Evolutionary conservation across 2,888 invertebrate species (phyloP).

Genomic region (Cataglyphis altisquamis): DNA sequence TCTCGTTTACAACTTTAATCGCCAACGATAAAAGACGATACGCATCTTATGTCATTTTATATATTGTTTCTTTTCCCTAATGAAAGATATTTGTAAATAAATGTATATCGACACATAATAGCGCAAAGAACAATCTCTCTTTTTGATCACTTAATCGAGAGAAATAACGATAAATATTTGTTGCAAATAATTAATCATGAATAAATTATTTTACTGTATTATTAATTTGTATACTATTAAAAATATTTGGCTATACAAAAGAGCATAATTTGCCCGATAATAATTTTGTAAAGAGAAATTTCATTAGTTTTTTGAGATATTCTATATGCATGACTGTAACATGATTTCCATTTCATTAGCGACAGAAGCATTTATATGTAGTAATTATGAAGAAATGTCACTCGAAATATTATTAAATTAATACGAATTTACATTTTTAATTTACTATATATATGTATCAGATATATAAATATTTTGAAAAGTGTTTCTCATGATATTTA

Average conservation of each 20-base stretch:
- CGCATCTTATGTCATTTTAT: background rate
- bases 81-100: background rate
- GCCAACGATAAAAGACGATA: background rate
- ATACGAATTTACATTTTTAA: background rate
- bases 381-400: slow-evolving; percentile 12
- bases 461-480: background rate
- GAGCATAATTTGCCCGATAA: background rate
- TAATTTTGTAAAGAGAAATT: background rate
- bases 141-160: background rate
- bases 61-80: background rate
- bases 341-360: background rate
- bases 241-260: background rate
- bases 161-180: background rate
- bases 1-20: background rate
- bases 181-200: background rate
- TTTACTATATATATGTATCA: background rate
- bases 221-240: slow-evolving; percentile 13
- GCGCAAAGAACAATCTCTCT: background rate
- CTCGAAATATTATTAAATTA: background rate
- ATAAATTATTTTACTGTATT: background rate
- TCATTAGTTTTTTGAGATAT: background rate
- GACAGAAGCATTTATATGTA: background rate
- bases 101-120: background rate
- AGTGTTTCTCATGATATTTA: background rate
- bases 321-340: background rate